Percentiles rank a stretch among this genome's conserved stretches.
Conservation (phyloP, 1,140 invertebrate species). For the Oncopeltus fasciatus region DNA sequence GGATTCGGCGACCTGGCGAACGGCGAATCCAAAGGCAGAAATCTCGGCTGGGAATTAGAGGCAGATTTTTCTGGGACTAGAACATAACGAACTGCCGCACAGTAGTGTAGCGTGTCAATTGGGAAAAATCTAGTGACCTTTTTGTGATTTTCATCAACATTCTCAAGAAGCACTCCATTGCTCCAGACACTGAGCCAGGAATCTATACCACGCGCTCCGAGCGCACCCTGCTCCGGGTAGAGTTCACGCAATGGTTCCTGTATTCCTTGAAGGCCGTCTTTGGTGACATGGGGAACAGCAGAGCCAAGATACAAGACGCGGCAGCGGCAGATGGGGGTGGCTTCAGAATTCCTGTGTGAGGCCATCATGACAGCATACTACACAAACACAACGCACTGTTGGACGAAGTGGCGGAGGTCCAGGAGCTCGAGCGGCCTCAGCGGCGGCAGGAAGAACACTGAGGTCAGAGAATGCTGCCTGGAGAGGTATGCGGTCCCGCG, state of each 20-base stretch:
- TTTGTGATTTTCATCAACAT: slow-evolving; percentile 88
- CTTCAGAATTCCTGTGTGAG: slow-evolving; percentile 32
- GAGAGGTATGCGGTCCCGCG: not conserved
- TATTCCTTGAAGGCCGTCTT: slow-evolving; percentile 92
- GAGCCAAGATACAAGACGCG: slow-evolving; percentile 96
- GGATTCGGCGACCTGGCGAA: slow-evolving; percentile 76
- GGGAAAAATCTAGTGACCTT: slow-evolving; percentile 93
- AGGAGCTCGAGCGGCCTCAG: not conserved
- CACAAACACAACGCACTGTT: not conserved
- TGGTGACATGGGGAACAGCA: slow-evolving; percentile 91
- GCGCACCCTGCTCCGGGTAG: slow-evolving; percentile 82
- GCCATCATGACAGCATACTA: slow-evolving; percentile 16
- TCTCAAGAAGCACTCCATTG: slow-evolving; percentile 88
- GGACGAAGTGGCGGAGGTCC: not conserved
- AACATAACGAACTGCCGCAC: slow-evolving; percentile 79
- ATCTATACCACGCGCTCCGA: slow-evolving; percentile 80
- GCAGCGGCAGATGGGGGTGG: slow-evolving; percentile 87
- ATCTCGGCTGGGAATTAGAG: slow-evolving; percentile 52
- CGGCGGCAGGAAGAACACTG: not conserved
- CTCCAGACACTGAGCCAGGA: slow-evolving; percentile 96
- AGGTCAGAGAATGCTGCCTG: not conserved
- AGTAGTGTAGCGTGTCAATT: slow-evolving; percentile 91
- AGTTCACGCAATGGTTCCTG: slow-evolving; percentile 91
- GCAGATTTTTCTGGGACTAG: slow-evolving; percentile 39
- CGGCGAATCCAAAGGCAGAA: slow-evolving; percentile 89